Base-by-base conservation (phyloP, 1,140 invertebrate genomes). In the Hyphantria cunea region DNA sequence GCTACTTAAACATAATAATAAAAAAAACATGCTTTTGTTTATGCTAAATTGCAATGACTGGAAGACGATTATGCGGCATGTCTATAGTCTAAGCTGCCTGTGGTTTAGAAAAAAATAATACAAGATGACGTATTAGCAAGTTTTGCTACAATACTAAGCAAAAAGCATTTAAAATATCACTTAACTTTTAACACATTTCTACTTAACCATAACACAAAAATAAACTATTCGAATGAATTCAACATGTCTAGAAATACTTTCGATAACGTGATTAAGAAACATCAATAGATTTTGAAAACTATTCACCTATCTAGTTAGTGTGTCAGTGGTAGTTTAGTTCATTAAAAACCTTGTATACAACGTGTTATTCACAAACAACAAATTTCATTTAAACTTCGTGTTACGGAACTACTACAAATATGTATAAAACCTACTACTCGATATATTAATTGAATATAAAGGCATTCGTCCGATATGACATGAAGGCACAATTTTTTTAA, bases 181-280 rank as follows among this genome's bases (percentile, higher is more conserved):
- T 80, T 78, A 78, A 71, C 63, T 58, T 64, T 75, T 74, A 80
- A 80, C 72, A 72, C 75, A 80, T 79, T 72, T 72, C 70, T 70
- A 77, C 70, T 72, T 70, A 69, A 63, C 56, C 48, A 68, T 80
- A 88, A 86, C 82, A 80, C 72, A 84, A 81, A 79, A 82, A 89
- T 88, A 89, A 88, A 89, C 86, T 86, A 87, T 89, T 87, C 78
- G 80, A 88, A 84, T 81, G 64, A 66, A 73, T 79, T 85, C 72
- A 89, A 89, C 86, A 85, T 76, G 76, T 72, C 84, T 78, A 82
- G 74, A 73, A 51, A 60, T 60, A 60, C 33, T 60, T 60, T 59
- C 37, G 55, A 49, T 56, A 59, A 42, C 48, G 12, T 53, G 14
- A 14, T 9, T 7, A 34, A 37, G 13, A 60, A 60, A 60, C 37